Percentiles rank a stretch among this genome's conserved stretches.
Evolutionary conservation across 2,797 vertebrate genomes (phyloP).

Genomic region (Dendrocincla fuliginosa): DNA sequence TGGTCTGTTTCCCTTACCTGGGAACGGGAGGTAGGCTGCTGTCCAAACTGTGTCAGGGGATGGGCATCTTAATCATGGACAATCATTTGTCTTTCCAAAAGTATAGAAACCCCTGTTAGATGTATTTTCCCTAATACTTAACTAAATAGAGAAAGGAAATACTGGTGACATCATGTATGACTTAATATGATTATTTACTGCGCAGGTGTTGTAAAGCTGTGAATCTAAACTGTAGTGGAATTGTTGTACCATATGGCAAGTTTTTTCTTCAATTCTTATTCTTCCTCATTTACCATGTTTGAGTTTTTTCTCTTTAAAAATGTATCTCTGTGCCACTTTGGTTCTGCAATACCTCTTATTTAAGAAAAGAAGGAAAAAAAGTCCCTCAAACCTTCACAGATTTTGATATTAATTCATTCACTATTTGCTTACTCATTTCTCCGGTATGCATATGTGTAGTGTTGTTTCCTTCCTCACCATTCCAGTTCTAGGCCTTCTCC

Average conservation of each 20-base stretch:
- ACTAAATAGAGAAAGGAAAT: constrained; percentile 22
- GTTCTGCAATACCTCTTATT: neutral
- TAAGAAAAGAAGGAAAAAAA: neutral
- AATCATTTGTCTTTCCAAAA: neutral
- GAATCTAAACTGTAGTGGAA: constrained; percentile 37
- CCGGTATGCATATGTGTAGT: neutral
- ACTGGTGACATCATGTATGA: constrained; percentile 40
- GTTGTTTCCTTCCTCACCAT: neutral
- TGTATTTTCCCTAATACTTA: neutral
- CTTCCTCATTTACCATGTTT: neutral
- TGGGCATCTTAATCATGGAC: neutral
- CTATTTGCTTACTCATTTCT: neutral
- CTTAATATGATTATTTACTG: constrained; percentile 28
- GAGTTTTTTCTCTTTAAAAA: neutral
- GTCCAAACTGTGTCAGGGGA: neutral
- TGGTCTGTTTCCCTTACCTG: neutral
- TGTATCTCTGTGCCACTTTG: neutral
- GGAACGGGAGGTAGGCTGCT: neutral
- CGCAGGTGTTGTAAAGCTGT: constrained; percentile 49
- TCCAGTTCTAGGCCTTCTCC: neutral
- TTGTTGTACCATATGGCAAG: constrained; percentile 40
- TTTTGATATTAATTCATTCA: neutral
- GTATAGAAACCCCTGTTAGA: neutral
- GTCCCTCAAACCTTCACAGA: neutral
- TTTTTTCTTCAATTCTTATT: neutral